Base-by-base conservation (phyloP, 2,113 vertebrate species). In the Eudyptes chrysolophus region DNA sequence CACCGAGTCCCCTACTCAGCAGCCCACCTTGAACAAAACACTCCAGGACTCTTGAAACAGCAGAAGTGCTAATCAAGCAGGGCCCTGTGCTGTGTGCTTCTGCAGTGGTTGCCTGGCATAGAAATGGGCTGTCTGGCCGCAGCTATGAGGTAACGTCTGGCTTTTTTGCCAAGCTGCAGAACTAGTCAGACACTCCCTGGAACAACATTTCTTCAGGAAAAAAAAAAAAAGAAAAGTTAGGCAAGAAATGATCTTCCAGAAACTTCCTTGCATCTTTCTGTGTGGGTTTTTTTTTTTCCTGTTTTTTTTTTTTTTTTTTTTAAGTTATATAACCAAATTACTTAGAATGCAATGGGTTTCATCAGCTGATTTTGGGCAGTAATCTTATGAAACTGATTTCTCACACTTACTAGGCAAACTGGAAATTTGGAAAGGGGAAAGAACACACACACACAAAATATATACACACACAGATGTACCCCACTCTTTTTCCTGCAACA, bases 71-170 rank as follows among this genome's bases (percentile, higher is more conserved):
- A 98, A 97, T 98, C 96, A 97, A 96, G 96, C 96, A 96, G 95
- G 97, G 96, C 97, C 97, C 89, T 96, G 94, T 83, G 96, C 94
- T 97, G 87, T 95, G 93, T 84, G 94, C 97, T 98, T 95, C 97
- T 97, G 97, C 98, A 97, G 97, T 92, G 95, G 97, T 96, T 96
- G 98, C 97, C 97, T 98, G 98, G 98, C 98, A 98, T 96, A 96
- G 97, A 97, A 98, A 97, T 97, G 87, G 97, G 97, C 97, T 98
- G 98, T 98, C 98, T 98, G 98, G 98, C 98, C 97, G 97, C 96
- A 98, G 95, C 97, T 97, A 98, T 98, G 98, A 98, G 98, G 98
- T 98, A 98, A 98, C 98, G 98, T 98, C 98, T 98, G 97, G 98
- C 92, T 98, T 98, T 98, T 97, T 97, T 98, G 98, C 98, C 98